phyloP scores from a whole-genome alignment of 1,140 invertebrate species.

The Eumeta japonica region DNA sequence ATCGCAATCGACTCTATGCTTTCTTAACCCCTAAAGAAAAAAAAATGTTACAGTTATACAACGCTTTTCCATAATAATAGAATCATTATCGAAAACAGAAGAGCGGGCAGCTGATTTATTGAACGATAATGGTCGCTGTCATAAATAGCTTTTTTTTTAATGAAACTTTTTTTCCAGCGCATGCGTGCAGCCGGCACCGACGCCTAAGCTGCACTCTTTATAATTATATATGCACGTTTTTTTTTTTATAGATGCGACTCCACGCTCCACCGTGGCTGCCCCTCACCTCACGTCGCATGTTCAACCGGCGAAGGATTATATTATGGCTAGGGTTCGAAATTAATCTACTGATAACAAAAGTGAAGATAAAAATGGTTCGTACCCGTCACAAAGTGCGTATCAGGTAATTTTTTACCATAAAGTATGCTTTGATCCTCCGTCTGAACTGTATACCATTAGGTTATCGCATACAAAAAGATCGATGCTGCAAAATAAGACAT shows the following conservation, averaged over 20 bases:
- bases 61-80: slow-evolving; percentile 58
- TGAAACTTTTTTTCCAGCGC: slow-evolving; percentile 30
- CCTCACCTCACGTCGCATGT: no score
- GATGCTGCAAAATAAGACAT: no score
- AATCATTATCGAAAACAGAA: slow-evolving; percentile 58
- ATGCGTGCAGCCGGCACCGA: slow-evolving; percentile 27
- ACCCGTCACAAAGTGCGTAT: no score
- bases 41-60: slow-evolving; percentile 56
- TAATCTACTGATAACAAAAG: no score
- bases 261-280: no score
- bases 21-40: slow-evolving; percentile 14
- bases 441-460: no score
- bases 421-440: no score
- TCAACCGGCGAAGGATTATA: no score
- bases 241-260: slow-evolving; percentile 14
- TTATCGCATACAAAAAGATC: no score
- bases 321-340: no score
- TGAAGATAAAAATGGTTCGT: no score
- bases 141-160: slow-evolving; percentile 54
- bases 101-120: slow-evolving; percentile 57
- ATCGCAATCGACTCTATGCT: slow-evolving; percentile 24
- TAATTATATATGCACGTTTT: slow-evolving; percentile 24
- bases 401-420: no score
- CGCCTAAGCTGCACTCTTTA: slow-evolving; percentile 21
- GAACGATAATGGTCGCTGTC: slow-evolving; percentile 52